A percentile compares a stretch with the other conserved stretches of the same genome.
Evolutionary conservation across 2,113 vertebrate species (phyloP).

Genomic region (Syrrhaptes paradoxus): DNA sequence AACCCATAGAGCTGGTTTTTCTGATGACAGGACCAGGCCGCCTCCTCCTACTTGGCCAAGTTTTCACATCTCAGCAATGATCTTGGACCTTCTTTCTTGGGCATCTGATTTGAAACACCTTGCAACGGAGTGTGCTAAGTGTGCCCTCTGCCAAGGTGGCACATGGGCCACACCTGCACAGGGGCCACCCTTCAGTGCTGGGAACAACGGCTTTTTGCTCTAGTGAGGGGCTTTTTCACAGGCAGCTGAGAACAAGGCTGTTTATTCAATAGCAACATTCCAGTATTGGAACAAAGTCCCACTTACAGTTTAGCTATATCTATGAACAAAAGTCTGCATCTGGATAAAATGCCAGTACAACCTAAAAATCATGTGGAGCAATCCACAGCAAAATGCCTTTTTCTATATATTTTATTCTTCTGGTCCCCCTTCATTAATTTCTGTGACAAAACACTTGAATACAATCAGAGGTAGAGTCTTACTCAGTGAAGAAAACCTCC

Average conservation of each 20-base stretch:
- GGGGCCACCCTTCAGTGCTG: accelerated
- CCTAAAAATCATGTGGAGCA: background rate
- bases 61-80: background rate
- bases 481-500: background rate
- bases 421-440: background rate
- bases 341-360: background rate
- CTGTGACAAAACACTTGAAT: background rate
- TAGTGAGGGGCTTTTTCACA: background rate
- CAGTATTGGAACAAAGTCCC: background rate
- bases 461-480: background rate
- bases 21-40: background rate
- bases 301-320: background rate
- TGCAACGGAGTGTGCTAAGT: background rate
- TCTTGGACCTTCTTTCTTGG: background rate
- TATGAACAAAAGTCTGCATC: background rate
- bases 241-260: background rate
- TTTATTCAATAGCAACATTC: background rate
- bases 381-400: background rate
- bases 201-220: background rate
- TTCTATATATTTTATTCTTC: background rate
- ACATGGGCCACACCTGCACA: background rate
- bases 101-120: background rate
- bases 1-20: background rate
- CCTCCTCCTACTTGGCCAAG: background rate
- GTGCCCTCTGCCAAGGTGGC: background rate